These are phyloP conservation scores for Mesitornis unicolor DNA, from an alignment of 2,113 vertebrate species.

Conservation along the genomic window DNA sequence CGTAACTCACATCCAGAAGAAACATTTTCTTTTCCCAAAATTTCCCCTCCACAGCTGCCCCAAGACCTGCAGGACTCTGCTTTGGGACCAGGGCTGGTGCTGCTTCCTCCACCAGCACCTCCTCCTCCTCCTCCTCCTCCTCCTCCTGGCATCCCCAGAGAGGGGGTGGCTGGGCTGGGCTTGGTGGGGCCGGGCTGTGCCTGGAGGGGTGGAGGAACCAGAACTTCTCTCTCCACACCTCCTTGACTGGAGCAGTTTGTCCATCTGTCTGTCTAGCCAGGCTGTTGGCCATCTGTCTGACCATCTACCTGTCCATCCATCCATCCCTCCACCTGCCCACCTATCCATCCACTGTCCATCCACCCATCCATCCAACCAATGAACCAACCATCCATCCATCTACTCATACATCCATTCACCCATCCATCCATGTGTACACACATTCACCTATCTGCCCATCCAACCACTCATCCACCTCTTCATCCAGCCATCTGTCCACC, in stretches of 20 bases:
- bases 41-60: rapidly evolving
- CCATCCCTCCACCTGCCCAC: not conserved
- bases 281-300: not conserved
- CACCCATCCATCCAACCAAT: not conserved
- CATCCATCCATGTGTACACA: rapidly evolving
- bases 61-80: not conserved
- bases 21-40: not conserved
- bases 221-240: not conserved
- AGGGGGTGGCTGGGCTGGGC: not conserved
- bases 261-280: too few relatives aligned
- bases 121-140: not conserved
- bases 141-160: rapidly evolving
- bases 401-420: rapidly evolving
- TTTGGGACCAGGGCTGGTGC: rapidly evolving
- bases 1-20: not conserved
- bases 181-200: rapidly evolving
- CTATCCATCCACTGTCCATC: too few relatives aligned
- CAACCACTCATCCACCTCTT: not conserved
- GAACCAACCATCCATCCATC: not conserved
- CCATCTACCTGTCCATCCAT: too few relatives aligned
- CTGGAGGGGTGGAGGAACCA: not conserved
- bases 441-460: rapidly evolving
- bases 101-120: not conserved
- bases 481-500: too few relatives aligned
- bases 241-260: not conserved